Base-by-base conservation (phyloP, 2,797 vertebrate genomes). In the Hippoglossus hippoglossus region DNA sequence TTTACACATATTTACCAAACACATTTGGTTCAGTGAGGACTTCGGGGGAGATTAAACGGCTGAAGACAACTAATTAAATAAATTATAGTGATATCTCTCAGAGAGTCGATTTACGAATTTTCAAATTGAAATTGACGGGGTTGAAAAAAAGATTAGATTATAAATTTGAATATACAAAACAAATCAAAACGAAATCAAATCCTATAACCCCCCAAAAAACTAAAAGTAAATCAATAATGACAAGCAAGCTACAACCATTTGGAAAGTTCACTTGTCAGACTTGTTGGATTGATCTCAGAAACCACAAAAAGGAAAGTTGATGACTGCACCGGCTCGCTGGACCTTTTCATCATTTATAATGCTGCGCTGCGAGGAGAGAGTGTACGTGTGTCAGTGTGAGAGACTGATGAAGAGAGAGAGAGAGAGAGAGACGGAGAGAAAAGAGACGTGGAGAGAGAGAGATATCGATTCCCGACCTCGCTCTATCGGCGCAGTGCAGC, bases 401-500 rank as follows among this genome's bases (percentile, higher is more conserved):
- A 73, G 66, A 73, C 65, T 49, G 66, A 73, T 79, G 73, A 26
- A 25, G 31, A 24, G 61, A 36, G 24, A 60, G 18, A 24, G 18
- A 24, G 26, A 34, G 11, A 46, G 19, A 41, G 34, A 39, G 55
- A 18, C 4, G 67, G 28, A 22, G 25, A 21, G 63, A 41, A 16
- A 18, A 18, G 21, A 54, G 18, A 25, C 0, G 16, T 18, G 25
- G 12, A 47, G 25, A 28, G 22, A 25, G 12, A 50, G 21, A 52
- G 28, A 24, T 72, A 90, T 87, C 56, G 71, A 90, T 90, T 73
- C 24, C 26, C 25, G 26, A 68, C 71, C 6, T 79, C 10, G 1
- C 58, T 71, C 77, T 47, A 79, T 85, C 81, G 62, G 82, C 22
- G 77, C 82, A 63, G 56, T 67, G 83, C 72, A 82, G 81, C 85